Conservation (phyloP, 2,797 vertebrate species). For the Malacoctenus gilli region DNA sequence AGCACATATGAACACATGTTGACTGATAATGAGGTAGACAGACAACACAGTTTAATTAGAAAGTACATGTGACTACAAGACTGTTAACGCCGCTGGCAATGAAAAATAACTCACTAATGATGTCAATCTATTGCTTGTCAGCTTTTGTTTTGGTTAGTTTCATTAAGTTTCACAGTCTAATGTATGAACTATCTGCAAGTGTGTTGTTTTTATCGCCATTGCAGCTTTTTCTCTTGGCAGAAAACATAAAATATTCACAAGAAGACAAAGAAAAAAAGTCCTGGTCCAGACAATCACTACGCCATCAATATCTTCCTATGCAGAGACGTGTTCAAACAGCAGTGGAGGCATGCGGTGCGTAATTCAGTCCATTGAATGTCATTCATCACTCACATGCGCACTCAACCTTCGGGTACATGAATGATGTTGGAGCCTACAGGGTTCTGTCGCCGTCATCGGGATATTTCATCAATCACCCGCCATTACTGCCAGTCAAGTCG, state of each 20-base stretch:
- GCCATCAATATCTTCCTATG: slow-evolving; percentile 4
- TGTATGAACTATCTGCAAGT: too few relatives aligned
- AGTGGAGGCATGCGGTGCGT: slow-evolving; percentile 3
- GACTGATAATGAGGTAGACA: not conserved
- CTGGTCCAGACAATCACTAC: too few relatives aligned
- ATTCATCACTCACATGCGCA: not conserved
- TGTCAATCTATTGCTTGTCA: too few relatives aligned
- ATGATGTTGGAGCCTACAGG: slow-evolving; percentile 1
- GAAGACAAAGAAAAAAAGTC: too few relatives aligned
- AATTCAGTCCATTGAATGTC: not conserved
- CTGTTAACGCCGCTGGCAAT: too few relatives aligned
- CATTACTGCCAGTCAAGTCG: not conserved
- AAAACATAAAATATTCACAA: not conserved
- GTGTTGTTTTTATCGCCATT: too few relatives aligned
- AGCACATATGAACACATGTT: slow-evolving; percentile 12
- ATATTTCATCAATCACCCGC: slow-evolving; percentile 8
- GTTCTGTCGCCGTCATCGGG: slow-evolving; percentile 7
- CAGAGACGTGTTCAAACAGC: slow-evolving; percentile 20
- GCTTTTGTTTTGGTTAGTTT: too few relatives aligned
- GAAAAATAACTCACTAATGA: too few relatives aligned
- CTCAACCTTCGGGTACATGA: slow-evolving; percentile 8
- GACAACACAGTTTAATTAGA: not conserved
- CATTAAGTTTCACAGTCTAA: too few relatives aligned
- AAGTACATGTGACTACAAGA: not conserved
- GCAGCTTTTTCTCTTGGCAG: too few relatives aligned